A percentile compares a stretch with the other conserved stretches of the same genome.
These are phyloP conservation scores for Anthopleura sola DNA, from an alignment of 64 coral and sea anemone genomes.

Conservation along the genomic window DNA sequence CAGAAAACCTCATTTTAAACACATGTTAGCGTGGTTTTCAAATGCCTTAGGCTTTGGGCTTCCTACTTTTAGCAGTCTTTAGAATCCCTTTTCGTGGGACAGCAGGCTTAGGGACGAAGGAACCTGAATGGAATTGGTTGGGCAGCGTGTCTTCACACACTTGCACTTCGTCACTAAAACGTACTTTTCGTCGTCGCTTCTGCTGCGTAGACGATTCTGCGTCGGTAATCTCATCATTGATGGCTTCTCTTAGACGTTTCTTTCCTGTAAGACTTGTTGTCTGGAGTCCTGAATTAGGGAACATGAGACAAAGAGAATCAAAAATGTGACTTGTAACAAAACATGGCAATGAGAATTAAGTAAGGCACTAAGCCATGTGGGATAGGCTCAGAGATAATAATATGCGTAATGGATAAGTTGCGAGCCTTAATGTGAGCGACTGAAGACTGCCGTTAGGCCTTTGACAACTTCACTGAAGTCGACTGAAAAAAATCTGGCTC, in stretches of 20 bases:
- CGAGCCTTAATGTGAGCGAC: too few relatives aligned
- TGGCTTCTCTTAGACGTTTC: not conserved
- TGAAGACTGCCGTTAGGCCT: too few relatives aligned
- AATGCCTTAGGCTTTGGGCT: not conserved
- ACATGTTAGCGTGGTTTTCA: too few relatives aligned
- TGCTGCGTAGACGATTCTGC: not conserved
- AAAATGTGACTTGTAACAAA: too few relatives aligned
- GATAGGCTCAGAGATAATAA: too few relatives aligned
- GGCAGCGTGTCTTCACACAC: not conserved
- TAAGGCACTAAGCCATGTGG: too few relatives aligned
- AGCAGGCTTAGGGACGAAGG: not conserved
- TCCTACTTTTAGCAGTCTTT: not conserved
- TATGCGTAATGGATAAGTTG: too few relatives aligned
- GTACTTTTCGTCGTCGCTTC: not conserved
- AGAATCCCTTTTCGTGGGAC: not conserved
- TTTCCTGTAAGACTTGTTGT: not conserved
- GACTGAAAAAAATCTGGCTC: too few relatives aligned
- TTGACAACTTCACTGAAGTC: too few relatives aligned
- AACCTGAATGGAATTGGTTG: not conserved
- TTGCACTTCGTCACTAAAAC: not conserved
- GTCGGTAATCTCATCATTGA: not conserved
- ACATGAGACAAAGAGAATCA: not conserved
- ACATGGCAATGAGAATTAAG: too few relatives aligned
- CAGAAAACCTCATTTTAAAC: too few relatives aligned
- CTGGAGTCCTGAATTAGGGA: not conserved